Conservation (phyloP, 2,797 vertebrate genomes). For the Eidolon dupreanum region DNA sequence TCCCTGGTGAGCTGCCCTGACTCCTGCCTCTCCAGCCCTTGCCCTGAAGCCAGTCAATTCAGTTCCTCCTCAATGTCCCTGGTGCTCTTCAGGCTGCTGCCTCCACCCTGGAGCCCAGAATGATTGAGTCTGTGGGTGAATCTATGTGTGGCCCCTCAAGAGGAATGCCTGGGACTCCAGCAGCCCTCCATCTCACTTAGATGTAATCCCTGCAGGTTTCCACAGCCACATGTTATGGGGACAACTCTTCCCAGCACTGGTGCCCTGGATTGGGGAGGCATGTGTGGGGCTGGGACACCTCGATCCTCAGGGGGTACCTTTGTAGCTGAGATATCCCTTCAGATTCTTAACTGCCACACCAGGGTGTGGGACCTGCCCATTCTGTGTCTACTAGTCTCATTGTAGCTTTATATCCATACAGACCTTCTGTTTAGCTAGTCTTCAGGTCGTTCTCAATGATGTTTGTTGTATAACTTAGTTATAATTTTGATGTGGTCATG, state of each 20-base stretch:
- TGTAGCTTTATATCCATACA: not conserved
- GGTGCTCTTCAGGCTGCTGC: not conserved
- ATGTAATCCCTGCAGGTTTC: not conserved
- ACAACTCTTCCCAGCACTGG: not conserved
- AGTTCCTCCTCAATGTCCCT: not conserved
- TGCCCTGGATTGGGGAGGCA: not conserved
- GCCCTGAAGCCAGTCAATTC: not conserved
- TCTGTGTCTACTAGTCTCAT: not conserved
- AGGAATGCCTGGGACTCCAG: not conserved
- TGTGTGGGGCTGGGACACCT: not conserved
- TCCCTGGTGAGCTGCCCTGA: not conserved
- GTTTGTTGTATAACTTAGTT: not conserved
- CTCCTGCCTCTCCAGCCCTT: not conserved
- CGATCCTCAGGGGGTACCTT: not conserved
- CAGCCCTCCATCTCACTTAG: not conserved
- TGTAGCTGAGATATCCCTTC: not conserved
- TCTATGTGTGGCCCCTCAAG: not conserved
- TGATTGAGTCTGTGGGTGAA: not conserved
- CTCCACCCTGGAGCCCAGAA: not conserved
- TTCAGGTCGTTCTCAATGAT: not conserved
- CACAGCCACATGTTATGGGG: not conserved
- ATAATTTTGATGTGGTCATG: not conserved
- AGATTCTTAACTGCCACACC: not conserved
- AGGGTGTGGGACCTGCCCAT: not conserved
- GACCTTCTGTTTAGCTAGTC: not conserved